phyloP scores from a whole-genome alignment of 2,797 vertebrate species.

The Myiothlypis coronata region DNA sequence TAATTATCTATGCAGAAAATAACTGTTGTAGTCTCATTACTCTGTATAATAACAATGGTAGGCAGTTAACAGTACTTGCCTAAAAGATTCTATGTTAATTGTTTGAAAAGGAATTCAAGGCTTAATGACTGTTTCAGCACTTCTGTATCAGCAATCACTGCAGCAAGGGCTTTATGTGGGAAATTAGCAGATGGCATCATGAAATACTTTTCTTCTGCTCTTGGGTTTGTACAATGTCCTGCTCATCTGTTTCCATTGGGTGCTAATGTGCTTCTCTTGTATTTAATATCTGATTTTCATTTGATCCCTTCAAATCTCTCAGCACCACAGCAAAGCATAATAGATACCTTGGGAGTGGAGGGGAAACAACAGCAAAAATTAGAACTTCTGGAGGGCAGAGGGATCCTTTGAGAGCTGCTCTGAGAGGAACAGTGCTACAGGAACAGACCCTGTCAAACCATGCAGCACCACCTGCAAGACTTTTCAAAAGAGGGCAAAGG shows the following conservation, averaged over 20 bases:
- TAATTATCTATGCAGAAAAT: neutral
- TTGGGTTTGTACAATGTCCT: neutral
- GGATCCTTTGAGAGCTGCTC: neutral
- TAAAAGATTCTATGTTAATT: neutral
- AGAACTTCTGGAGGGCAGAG: neutral
- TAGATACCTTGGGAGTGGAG: neutral
- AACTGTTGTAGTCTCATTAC: neutral
- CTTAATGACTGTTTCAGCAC: neutral
- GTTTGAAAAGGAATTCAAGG: neutral
- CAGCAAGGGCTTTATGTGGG: neutral
- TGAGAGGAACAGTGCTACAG: neutral
- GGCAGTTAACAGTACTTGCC: neutral
- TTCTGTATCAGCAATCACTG: neutral
- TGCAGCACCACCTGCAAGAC: neutral
- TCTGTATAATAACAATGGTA: neutral
- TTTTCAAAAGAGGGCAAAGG: neutral
- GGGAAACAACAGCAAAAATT: neutral
- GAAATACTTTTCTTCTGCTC: neutral
- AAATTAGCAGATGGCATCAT: neutral
- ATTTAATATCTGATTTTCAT: neutral
- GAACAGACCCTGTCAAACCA: neutral
- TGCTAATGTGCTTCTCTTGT: neutral
- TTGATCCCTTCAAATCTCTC: neutral
- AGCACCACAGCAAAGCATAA: neutral
- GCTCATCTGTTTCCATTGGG: neutral